Conservation (phyloP, 2,888 invertebrate genomes). For the Agonopterix arenella region DNA sequence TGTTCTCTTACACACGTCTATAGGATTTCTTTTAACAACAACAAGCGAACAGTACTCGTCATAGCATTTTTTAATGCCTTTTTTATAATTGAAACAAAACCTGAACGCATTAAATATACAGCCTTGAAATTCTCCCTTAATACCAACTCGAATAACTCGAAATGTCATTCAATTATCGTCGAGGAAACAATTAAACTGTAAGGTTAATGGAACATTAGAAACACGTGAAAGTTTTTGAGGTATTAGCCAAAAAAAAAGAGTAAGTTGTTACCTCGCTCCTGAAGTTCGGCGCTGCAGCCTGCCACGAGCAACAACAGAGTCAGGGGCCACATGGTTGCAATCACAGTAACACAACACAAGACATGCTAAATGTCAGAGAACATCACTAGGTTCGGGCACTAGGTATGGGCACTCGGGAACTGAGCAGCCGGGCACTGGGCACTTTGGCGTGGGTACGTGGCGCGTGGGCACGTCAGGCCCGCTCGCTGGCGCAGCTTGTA, state of each 20-base stretch:
- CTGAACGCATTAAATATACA: not conserved
- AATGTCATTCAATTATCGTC: constrained; percentile 7
- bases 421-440: no score
- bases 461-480: constrained; percentile 39
- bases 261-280: constrained; percentile 56
- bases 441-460: constrained; percentile 1
- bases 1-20: no score
- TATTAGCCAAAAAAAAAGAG: constrained; percentile 6
- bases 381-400: not conserved
- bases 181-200: constrained; percentile 5
- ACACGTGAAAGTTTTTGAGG: constrained; percentile 8
- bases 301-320: constrained; percentile 21
- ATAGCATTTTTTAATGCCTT: no score
- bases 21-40: no score
- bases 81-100: no score
- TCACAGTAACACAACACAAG: constrained; percentile 25
- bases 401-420: no score
- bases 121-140: constrained; percentile 3
- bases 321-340: constrained; percentile 47
- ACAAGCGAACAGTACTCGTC: no score
- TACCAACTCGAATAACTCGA: constrained; percentile 2
- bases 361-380: constrained; percentile 44
- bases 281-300: constrained; percentile 44
- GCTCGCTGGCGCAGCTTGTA: constrained; percentile 48
- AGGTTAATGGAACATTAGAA: constrained; percentile 7